These are phyloP conservation scores for Embidobia sp. DNA, from an alignment of 2,888 invertebrate genomes.

Conservation along the genomic window DNA sequence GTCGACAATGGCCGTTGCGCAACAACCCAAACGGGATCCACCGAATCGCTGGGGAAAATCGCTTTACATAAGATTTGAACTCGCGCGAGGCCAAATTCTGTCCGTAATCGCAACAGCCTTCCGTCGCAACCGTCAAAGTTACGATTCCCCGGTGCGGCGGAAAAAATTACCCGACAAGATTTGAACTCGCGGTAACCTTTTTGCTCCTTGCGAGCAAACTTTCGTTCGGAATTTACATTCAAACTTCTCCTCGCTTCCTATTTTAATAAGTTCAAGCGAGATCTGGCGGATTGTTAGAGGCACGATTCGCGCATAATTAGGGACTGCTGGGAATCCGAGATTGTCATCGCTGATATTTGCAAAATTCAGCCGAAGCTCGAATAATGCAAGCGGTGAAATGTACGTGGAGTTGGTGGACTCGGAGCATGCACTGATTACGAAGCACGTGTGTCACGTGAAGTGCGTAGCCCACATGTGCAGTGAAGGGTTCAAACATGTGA, in stretches of 20 bases:
- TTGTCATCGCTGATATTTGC: conserved; percentile 46
- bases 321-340: conserved; percentile 7
- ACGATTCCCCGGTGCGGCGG: too few relatives aligned
- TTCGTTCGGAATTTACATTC: too few relatives aligned
- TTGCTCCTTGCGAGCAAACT: too few relatives aligned
- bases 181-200: neutral
- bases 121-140: too few relatives aligned
- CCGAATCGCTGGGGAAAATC: too few relatives aligned
- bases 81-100: too few relatives aligned
- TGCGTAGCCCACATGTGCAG: conserved; percentile 65
- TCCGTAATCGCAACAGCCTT: too few relatives aligned
- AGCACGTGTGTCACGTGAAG: conserved; percentile 65
- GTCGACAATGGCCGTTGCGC: too few relatives aligned
- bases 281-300: conserved; percentile 15
- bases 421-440: conserved; percentile 33
- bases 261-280: conserved; percentile 20
- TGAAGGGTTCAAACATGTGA: conserved; percentile 65
- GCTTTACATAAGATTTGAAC: too few relatives aligned
- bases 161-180: too few relatives aligned
- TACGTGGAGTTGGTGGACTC: conserved; percentile 8
- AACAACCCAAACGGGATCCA: too few relatives aligned
- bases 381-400: conserved; percentile 33
- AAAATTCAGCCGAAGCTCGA: conserved; percentile 7
- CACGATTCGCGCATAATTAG: conserved; percentile 42
- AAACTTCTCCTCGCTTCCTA: neutral